phyloP scores from a whole-genome alignment of 2,113 vertebrate species.

The Chionis minor region DNA sequence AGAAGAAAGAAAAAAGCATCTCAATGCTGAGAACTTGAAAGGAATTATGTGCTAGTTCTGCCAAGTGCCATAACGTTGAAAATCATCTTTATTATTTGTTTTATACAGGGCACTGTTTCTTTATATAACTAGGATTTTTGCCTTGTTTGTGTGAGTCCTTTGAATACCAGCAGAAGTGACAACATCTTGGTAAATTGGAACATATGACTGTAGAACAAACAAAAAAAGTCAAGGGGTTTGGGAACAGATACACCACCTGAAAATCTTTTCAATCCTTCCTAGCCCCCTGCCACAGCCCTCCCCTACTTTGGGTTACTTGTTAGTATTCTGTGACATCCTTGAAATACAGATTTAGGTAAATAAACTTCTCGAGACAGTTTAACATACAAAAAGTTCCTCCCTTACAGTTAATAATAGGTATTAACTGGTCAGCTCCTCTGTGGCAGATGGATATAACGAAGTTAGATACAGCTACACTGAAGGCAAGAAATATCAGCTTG shows the following conservation, averaged over 20 bases:
- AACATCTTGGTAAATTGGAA: not conserved
- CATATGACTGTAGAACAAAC: not conserved
- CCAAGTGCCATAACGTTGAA: not conserved
- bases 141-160: not conserved
- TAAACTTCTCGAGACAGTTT: not conserved
- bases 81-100: not conserved
- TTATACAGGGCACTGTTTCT: not conserved
- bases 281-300: not conserved
- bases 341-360: not conserved
- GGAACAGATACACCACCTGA: not conserved
- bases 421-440: not conserved
- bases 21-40: not conserved
- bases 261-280: not conserved
- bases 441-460: not conserved
- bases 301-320: accelerated
- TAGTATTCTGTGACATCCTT: not conserved
- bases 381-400: not conserved
- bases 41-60: not conserved
- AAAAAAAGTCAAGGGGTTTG: not conserved
- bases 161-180: not conserved
- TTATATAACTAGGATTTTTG: not conserved
- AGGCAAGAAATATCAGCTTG: not conserved
- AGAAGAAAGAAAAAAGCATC: not conserved
- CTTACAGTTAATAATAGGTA: not conserved
- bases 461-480: not conserved